These are phyloP conservation scores for Cydia pomonella DNA, from an alignment of 1,140 invertebrate genomes.

Conservation along the genomic window DNA sequence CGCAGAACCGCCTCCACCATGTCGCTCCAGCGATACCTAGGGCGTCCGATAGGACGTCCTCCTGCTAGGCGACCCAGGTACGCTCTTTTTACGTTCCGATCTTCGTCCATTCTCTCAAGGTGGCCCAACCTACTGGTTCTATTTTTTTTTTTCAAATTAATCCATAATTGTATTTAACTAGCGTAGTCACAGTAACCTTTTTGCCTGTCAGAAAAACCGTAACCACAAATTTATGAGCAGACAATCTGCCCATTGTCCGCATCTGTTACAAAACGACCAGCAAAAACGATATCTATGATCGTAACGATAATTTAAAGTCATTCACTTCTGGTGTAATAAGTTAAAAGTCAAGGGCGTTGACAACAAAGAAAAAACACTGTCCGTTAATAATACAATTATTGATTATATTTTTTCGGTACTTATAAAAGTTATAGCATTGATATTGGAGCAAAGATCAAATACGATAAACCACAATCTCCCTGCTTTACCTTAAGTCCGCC, in stretches of 20 bases:
- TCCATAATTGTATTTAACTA: background rate
- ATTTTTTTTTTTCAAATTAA: background rate
- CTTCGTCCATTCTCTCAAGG: no score
- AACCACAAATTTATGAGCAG: background rate
- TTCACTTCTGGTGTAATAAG: constrained; percentile 15
- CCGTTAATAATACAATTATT: constrained; percentile 6
- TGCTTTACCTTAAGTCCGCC: no score
- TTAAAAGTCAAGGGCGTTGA: constrained; percentile 9
- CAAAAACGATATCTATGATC: constrained; percentile 15
- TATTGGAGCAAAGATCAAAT: background rate
- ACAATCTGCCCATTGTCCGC: constrained; percentile 5
- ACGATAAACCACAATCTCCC: no score
- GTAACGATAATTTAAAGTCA: constrained; percentile 11
- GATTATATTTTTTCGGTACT: background rate
- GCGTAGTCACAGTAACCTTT: background rate
- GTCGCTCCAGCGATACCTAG: no score
- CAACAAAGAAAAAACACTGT: background rate
- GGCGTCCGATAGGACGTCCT: no score
- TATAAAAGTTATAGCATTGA: constrained; percentile 4
- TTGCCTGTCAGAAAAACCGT: background rate
- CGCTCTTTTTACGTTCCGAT: no score
- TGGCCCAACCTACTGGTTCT: no score
- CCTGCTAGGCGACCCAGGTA: no score
- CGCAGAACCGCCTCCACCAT: no score
- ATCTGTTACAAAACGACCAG: background rate